These are phyloP conservation scores for Pseudomugil tenellus DNA, from an alignment of 2,797 vertebrate genomes.

Conservation along the genomic window DNA sequence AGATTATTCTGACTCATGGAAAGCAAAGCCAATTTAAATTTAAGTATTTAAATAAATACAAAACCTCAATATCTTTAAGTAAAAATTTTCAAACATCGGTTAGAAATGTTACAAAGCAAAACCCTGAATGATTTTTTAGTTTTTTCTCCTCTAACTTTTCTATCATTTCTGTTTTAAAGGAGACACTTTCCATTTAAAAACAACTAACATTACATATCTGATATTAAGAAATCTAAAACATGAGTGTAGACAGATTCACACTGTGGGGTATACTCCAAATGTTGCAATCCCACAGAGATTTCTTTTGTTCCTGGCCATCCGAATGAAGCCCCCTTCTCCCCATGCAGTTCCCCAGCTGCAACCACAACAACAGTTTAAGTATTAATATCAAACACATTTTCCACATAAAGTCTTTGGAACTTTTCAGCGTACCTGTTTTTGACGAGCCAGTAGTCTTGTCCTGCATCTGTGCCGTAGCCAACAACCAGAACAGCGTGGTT, in stretches of 20 bases:
- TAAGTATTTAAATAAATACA: conserved; percentile 6
- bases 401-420: background rate
- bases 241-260: conserved; percentile 36
- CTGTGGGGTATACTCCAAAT: conserved; percentile 58
- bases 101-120: background rate
- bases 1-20: background rate
- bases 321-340: conserved; percentile 78
- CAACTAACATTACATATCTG: background rate
- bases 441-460: conserved; percentile 80
- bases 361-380: conserved; percentile 22
- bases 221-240: conserved; percentile 13
- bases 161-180: background rate
- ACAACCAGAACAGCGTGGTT: conserved; percentile 80
- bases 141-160: background rate
- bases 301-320: conserved; percentile 70
- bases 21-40: conserved; percentile 2
- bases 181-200: background rate
- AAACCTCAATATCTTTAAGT: background rate
- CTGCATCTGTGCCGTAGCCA: conserved; percentile 74
- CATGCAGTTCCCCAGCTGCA: conserved; percentile 76
- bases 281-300: conserved; percentile 71
- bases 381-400: background rate
- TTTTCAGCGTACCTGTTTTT: conserved; percentile 75
- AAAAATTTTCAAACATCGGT: background rate
- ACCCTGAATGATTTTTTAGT: background rate